phyloP scores from a whole-genome alignment of 2,113 vertebrate genomes.

The Corythoichthys haematopterus region DNA sequence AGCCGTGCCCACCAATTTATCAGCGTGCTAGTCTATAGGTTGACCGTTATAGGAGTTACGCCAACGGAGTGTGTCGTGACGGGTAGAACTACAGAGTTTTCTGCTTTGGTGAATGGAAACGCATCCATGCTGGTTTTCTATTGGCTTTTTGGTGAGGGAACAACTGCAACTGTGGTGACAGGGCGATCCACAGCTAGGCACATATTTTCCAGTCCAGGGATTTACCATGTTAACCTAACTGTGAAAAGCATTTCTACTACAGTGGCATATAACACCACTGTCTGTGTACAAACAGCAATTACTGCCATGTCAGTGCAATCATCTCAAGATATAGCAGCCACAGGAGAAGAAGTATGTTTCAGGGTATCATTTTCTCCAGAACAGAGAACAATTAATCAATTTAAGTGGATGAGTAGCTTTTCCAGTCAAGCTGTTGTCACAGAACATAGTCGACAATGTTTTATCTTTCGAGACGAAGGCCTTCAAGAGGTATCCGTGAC shows the following conservation, averaged over 20 bases:
- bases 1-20: conserved; percentile 47
- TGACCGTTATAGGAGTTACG: conserved; percentile 56
- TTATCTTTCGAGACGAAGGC: conserved; percentile 64
- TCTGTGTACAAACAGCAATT: conserved; percentile 65
- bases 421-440: conserved; percentile 9
- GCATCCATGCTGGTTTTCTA: conserved; percentile 48
- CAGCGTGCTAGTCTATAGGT: conserved; percentile 51
- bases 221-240: conserved; percentile 54
- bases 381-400: conserved; percentile 42
- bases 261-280: conserved; percentile 25
- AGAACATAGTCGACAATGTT: conserved; percentile 51
- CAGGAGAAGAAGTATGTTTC: conserved; percentile 60
- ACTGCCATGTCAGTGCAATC: conserved; percentile 37
- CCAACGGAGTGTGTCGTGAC: conserved; percentile 54
- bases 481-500: conserved; percentile 54
- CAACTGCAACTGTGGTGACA: conserved; percentile 23
- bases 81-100: conserved; percentile 38
- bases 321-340: conserved; percentile 33
- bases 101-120: conserved; percentile 54
- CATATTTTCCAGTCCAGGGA: conserved; percentile 52
- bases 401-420: conserved; percentile 58
- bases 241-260: conserved; percentile 47
- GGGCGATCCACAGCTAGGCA: conserved; percentile 55
- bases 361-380: conserved; percentile 47
- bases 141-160: conserved; percentile 73